These are phyloP conservation scores for Dysidea cf. avara DNA, from an alignment of 37 sponge, comb jelly and placozoan species.

Conservation along the genomic window DNA sequence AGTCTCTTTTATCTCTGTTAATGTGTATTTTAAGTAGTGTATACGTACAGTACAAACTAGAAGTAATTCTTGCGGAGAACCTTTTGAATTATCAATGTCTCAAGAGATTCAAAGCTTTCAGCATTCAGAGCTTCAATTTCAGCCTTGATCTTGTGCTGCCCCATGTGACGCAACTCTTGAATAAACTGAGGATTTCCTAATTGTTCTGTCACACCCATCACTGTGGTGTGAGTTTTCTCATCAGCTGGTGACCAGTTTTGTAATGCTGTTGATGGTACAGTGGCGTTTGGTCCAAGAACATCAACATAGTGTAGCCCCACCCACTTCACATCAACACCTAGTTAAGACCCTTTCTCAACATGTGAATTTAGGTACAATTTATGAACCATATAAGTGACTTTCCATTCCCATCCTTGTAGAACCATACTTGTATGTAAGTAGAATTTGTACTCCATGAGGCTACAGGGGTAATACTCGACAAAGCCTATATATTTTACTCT, in stretches of 20 bases:
- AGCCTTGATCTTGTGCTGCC: constrained; percentile 52
- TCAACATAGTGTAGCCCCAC: constrained; percentile 81
- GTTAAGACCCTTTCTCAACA: background rate
- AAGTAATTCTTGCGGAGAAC: constrained; percentile 56
- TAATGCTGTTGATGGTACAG: constrained; percentile 38
- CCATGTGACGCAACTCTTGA: constrained; percentile 61
- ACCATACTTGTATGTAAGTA: constrained; percentile 92
- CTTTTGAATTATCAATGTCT: constrained; percentile 57
- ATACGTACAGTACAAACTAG: background rate
- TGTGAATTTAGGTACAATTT: background rate
- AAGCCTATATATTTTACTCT: constrained; percentile 3
- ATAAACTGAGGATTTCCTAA: constrained; percentile 40
- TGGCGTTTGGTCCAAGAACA: constrained; percentile 34
- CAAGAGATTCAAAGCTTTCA: constrained; percentile 54
- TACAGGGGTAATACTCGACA: constrained; percentile 1
- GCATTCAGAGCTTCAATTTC: constrained; percentile 85
- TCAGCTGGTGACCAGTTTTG: constrained; percentile 71
- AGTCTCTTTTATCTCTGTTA: too few species aligned
- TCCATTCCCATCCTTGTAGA: constrained; percentile 87
- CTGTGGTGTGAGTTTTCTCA: constrained; percentile 34
- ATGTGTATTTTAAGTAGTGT: too few species aligned
- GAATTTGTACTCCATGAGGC: constrained; percentile 91
- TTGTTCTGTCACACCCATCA: constrained; percentile 2
- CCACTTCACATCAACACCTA: constrained; percentile 80
- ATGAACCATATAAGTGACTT: constrained; percentile 53